Evolutionary conservation across 37 sponge, comb jelly and placozoan species (phyloP).

Genomic region (Chondrilla cf. caribensis): DNA sequence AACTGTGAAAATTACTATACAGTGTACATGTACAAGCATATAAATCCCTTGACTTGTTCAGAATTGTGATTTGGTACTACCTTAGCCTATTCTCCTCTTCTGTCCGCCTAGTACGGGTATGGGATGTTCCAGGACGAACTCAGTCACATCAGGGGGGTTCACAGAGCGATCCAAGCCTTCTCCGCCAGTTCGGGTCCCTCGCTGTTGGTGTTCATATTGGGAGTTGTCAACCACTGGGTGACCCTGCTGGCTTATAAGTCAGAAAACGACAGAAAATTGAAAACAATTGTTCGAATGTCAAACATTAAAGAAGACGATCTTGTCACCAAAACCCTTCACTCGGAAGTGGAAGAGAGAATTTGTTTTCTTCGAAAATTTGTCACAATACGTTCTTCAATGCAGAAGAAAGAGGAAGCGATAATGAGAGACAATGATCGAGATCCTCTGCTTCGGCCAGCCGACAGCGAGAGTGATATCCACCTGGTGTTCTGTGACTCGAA

Average conservation of each 20-base stretch:
- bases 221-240: constrained; percentile 67
- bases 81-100: too few relatives aligned
- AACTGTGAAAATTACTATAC: too few relatives aligned
- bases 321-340: too few relatives aligned
- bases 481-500: constrained; percentile 53
- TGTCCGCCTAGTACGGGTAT: constrained; percentile 36
- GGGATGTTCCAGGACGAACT: constrained; percentile 29
- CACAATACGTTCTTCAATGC: too few relatives aligned
- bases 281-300: neutral
- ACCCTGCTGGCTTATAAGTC: constrained; percentile 25
- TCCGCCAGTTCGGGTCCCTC: constrained; percentile 5
- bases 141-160: neutral
- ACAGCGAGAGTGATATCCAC: neutral
- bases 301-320: too few relatives aligned
- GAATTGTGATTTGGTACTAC: too few relatives aligned
- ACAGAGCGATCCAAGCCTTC: constrained; percentile 22
- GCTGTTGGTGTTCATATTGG: constrained; percentile 38
- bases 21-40: too few relatives aligned
- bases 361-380: neutral
- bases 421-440: too few relatives aligned
- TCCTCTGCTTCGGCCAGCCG: too few relatives aligned
- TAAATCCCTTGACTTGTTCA: too few relatives aligned
- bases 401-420: too few relatives aligned
- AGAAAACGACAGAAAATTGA: neutral
- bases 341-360: neutral